A percentile compares a stretch with the other conserved stretches of the same genome.
phyloP scores from a whole-genome alignment of 2,888 invertebrate species.

The Hirudinaria manillensis region DNA sequence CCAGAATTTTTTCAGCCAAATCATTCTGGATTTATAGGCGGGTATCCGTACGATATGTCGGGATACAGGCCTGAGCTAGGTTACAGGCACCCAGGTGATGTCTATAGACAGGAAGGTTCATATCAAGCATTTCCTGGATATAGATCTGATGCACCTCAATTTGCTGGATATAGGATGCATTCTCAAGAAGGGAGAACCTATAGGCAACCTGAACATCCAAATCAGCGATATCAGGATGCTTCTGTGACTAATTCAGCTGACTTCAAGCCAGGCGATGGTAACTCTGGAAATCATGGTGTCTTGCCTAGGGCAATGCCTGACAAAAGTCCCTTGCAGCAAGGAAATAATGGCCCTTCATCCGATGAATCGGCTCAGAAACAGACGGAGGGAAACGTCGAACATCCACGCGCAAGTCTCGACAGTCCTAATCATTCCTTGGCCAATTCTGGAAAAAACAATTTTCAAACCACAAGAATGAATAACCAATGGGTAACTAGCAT shows the following conservation, averaged over 20 bases:
- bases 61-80: conserved; percentile 3
- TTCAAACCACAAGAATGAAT: conserved; percentile 13
- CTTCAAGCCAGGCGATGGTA: background rate
- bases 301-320: background rate
- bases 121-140: conserved; percentile 2
- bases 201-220: conserved; percentile 1
- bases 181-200: conserved; percentile 3
- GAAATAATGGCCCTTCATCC: background rate
- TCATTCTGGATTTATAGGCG: background rate
- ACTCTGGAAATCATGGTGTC: background rate
- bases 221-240: background rate
- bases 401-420: background rate
- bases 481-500: conserved; percentile 35
- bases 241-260: background rate
- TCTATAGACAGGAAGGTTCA: background rate
- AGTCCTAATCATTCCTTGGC: no score
- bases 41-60: background rate
- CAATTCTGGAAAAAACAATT: conserved; percentile 5
- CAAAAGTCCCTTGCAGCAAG: background rate
- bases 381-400: background rate
- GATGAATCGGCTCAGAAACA: background rate
- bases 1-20: conserved; percentile 5
- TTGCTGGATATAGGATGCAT: background rate
- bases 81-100: background rate
- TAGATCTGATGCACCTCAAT: conserved; percentile 5